phyloP scores from a whole-genome alignment of 2,888 invertebrate species.

The Morpho deidamia region DNA sequence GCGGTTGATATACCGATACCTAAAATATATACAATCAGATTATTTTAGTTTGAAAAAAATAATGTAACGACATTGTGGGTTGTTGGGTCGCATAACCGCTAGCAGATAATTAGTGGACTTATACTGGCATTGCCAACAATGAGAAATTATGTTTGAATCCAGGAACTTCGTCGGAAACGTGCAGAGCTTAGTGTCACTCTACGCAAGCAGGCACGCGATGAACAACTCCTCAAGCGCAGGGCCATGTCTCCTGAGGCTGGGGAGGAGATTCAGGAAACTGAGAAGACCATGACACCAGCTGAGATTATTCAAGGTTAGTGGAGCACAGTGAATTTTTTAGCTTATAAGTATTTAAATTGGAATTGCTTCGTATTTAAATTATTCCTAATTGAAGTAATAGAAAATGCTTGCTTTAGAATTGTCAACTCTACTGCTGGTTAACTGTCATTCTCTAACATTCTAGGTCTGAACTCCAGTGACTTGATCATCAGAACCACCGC shows the following conservation, averaged over 20 bases:
- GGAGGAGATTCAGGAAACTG: conserved; percentile 53
- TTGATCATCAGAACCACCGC: conserved; percentile 81
- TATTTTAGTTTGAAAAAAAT: no score
- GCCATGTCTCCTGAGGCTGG: conserved; percentile 83
- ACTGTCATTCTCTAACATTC: conserved; percentile 13
- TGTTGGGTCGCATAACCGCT: no score
- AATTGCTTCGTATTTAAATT: no score
- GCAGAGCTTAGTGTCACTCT: conserved; percentile 94
- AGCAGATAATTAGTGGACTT: no score
- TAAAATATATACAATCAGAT: no score
- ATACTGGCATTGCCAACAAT: no score
- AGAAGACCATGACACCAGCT: conserved; percentile 77
- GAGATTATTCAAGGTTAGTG: conserved; percentile 82
- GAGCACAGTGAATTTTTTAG: not conserved
- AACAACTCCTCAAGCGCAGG: conserved; percentile 93
- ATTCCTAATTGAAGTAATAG: no score
- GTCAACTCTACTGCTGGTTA: no score
- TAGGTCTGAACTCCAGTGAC: conserved; percentile 83
- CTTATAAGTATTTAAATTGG: not conserved
- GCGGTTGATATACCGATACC: no score
- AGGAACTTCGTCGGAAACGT: conserved; percentile 94
- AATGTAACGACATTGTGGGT: no score
- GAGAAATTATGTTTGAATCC: no score
- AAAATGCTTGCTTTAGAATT: no score
- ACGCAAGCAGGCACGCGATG: conserved; percentile 95